These are phyloP conservation scores for Perizoma flavofasciatum DNA, from an alignment of 2,888 invertebrate species.

Conservation along the genomic window DNA sequence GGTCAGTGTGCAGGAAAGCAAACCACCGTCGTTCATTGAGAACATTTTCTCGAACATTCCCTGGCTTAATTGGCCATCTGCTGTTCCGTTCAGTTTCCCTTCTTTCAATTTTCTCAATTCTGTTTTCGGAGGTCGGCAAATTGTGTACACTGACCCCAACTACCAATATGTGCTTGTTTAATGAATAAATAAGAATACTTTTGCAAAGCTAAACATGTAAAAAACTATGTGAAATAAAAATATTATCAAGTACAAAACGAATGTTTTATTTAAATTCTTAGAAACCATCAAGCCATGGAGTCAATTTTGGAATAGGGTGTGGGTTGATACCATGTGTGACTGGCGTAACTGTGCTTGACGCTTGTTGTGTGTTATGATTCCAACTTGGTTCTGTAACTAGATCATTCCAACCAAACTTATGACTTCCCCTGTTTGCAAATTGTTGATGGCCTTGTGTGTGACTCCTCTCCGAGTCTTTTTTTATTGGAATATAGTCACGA, in stretches of 20 bases:
- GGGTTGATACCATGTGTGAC: conserved; percentile 24
- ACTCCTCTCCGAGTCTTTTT: background rate
- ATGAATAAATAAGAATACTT: background rate
- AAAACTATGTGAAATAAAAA: conserved; percentile 5
- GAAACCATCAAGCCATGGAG: conserved; percentile 59
- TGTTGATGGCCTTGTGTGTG: conserved; percentile 6
- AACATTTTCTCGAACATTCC: conserved; percentile 1
- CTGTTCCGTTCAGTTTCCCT: conserved; percentile 8
- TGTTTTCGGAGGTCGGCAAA: conserved; percentile 13
- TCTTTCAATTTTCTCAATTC: conserved; percentile 17
- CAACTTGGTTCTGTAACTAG: conserved; percentile 21
- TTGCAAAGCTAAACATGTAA: background rate
- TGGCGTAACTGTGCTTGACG: conserved; percentile 16
- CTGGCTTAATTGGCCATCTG: conserved; percentile 9
- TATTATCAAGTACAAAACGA: background rate
- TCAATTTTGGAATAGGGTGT: conserved; percentile 54
- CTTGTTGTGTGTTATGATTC: conserved; percentile 12
- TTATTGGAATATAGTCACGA: background rate
- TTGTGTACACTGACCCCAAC: conserved; percentile 10
- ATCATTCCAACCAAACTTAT: conserved; percentile 51
- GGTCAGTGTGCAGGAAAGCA: conserved; percentile 5
- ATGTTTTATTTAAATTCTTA: conserved; percentile 43
- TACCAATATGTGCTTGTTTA: conserved; percentile 20
- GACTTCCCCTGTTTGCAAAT: conserved; percentile 43
- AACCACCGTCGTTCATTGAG: conserved; percentile 5